Percentiles rank a stretch among this genome's conserved stretches.
phyloP scores from a whole-genome alignment of 1,140 invertebrate genomes.

The Melipona quadrifasciata region DNA sequence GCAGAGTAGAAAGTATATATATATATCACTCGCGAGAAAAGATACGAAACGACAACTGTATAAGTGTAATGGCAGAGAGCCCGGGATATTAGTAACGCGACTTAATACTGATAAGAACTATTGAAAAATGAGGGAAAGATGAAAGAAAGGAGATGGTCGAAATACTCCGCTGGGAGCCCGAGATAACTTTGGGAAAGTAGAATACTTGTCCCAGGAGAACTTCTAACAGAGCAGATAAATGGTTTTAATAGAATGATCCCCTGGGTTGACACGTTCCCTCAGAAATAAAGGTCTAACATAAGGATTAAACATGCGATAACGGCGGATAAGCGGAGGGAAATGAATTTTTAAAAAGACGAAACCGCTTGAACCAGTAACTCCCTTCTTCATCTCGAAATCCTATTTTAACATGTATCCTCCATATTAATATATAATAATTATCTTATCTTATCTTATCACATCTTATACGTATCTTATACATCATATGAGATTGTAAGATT shows the following conservation, averaged over 20 bases:
- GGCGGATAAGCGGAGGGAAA: neutral
- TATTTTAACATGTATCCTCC: neutral
- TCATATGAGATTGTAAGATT: too few species aligned
- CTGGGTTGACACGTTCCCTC: neutral
- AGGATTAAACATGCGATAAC: constrained; percentile 19
- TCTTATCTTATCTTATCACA: too few species aligned
- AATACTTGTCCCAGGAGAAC: constrained; percentile 45
- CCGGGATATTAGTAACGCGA: constrained; percentile 42
- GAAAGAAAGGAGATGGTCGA: constrained; percentile 45
- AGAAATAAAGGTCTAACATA: constrained; percentile 20
- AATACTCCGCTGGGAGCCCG: constrained; percentile 36
- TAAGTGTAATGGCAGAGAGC: constrained; percentile 29
- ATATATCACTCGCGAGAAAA: constrained; percentile 1
- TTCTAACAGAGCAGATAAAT: constrained; percentile 55
- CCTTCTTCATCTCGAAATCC: neutral
- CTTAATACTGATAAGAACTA: constrained; percentile 41
- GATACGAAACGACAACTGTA: constrained; percentile 35
- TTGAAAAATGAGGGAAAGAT: constrained; percentile 49
- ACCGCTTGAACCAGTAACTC: neutral
- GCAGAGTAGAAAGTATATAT: too few species aligned
- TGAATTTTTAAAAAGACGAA: constrained; percentile 16
- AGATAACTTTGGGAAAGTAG: constrained; percentile 59
- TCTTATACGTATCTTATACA: too few species aligned
- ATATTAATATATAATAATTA: too few species aligned
- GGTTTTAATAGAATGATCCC: constrained; percentile 63